Percentiles rank a stretch among this genome's conserved stretches.
These are phyloP conservation scores for Podilymbus podiceps DNA, from an alignment of 2,113 vertebrate genomes.

Conservation along the genomic window DNA sequence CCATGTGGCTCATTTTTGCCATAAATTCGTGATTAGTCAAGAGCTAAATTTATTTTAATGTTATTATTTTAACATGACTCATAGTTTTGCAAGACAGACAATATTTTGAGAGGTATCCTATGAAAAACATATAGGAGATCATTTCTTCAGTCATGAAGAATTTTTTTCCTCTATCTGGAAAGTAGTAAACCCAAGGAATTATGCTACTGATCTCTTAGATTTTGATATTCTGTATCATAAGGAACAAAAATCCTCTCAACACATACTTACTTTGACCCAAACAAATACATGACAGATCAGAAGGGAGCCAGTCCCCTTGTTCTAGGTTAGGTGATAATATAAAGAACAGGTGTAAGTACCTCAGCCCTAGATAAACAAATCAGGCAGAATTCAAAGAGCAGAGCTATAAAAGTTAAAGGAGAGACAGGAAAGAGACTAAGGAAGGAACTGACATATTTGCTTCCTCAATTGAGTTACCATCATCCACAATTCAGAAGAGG, in stretches of 20 bases:
- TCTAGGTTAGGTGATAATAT: neutral
- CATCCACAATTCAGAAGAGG: neutral
- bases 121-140: neutral
- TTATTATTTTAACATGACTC: conserved; percentile 29
- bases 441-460: neutral
- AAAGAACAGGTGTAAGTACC: neutral
- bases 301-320: neutral
- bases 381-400: neutral
- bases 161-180: neutral
- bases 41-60: neutral
- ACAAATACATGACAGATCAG: neutral
- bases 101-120: neutral
- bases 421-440: neutral
- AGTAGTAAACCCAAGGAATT: neutral
- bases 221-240: neutral
- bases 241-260: neutral
- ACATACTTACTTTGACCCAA: neutral
- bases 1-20: neutral
- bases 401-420: neutral
- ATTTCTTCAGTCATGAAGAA: neutral
- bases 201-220: neutral
- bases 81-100: neutral
- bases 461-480: neutral
- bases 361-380: neutral
- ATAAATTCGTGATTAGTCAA: conserved; percentile 7